Conservation (phyloP, 1,140 invertebrate genomes). For the Drosophila baimaii region DNA sequence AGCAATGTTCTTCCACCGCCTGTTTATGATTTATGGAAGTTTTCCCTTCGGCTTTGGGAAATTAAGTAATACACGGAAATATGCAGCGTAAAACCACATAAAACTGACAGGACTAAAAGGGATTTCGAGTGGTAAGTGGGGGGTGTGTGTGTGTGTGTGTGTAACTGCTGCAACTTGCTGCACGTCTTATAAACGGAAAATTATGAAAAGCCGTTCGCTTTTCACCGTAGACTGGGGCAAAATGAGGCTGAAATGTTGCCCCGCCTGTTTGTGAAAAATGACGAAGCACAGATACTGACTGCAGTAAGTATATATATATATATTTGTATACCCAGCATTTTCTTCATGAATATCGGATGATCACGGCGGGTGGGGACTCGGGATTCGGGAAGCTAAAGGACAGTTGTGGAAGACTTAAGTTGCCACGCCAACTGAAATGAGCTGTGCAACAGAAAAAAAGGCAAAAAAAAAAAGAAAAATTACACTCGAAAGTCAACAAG, state of each 20-base stretch:
- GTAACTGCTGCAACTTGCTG: slow-evolving; percentile 66
- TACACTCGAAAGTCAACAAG: slow-evolving; percentile 5
- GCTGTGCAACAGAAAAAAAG: slow-evolving; percentile 22
- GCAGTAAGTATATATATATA: slow-evolving; percentile 59
- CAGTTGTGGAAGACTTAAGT: slow-evolving; percentile 77
- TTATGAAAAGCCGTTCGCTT: slow-evolving; percentile 71
- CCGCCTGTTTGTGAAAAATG: slow-evolving; percentile 76
- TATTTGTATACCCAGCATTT: slow-evolving; percentile 38
- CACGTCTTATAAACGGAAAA: slow-evolving; percentile 73
- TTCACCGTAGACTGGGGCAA: slow-evolving; percentile 4
- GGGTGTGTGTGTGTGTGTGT: too few species aligned
- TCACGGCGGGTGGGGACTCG: slow-evolving; percentile 7
- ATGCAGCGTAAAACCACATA: slow-evolving; percentile 77
- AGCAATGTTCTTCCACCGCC: slow-evolving; percentile 40
- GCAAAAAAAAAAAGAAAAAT: not conserved
- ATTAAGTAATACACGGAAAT: slow-evolving; percentile 72
- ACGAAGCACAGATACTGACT: slow-evolving; percentile 67
- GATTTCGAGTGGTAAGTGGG: slow-evolving; percentile 12
- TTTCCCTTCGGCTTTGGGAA: slow-evolving; percentile 61
- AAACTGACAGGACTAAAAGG: slow-evolving; percentile 68
- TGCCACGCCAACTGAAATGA: slow-evolving; percentile 68
- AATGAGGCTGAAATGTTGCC: not conserved
- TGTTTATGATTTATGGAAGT: slow-evolving; percentile 78
- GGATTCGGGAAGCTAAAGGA: slow-evolving; percentile 44
- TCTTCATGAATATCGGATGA: slow-evolving; percentile 79